Base-by-base conservation (phyloP, 2,113 vertebrate genomes). In the Vulpes vulpes region DNA sequence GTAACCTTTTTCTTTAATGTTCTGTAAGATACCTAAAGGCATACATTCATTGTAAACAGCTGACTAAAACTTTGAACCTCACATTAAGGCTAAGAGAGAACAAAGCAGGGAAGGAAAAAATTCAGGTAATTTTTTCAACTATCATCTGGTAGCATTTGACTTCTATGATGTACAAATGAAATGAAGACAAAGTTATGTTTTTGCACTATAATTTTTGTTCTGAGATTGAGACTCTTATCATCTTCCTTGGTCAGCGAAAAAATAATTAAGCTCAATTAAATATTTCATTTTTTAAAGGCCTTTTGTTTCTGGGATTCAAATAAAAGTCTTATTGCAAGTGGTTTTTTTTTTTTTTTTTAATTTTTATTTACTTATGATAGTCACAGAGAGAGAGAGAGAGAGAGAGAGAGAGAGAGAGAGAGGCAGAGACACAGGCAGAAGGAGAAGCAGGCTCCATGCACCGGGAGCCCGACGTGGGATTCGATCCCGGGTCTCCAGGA, bases 261-360 rank as follows among this genome's bases (percentile, higher is more conserved):
- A 81, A 81, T 25, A 35, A 53, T 57, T 59, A 64, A 19, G 20
- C 15, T 57, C 43, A 51, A 67, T 59, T 57, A 73, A 35, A 49
- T n/a, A 59, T 55, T 88, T 73, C 43, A 3, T 94, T 60, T 67
- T 62, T 79, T n/a, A 94, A 80, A 94, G 16, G 49, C 14, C 2
- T 43, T 10, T 11, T 20, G 9, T n/a, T n/a, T 49, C 11, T 16
- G 11, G 23, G 30, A 64, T 78, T 60, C 32, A 43, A 69, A 25
- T 55, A 51, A 38, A 55, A 86, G 53, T 57, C 38, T 30, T 35
- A 62, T 67, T 91, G 67, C 88, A 91, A 95, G 62, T 23, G n/a
- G n/a, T n/a, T n/a, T 16, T 79, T 57, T 60, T 38, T 38, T 38
- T 38, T 38, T 38, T 38, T 38, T 38, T 38, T 38, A 38, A 38